These are phyloP conservation scores for Carapus acus DNA, from an alignment of 2,797 vertebrate genomes.

Conservation along the genomic window DNA sequence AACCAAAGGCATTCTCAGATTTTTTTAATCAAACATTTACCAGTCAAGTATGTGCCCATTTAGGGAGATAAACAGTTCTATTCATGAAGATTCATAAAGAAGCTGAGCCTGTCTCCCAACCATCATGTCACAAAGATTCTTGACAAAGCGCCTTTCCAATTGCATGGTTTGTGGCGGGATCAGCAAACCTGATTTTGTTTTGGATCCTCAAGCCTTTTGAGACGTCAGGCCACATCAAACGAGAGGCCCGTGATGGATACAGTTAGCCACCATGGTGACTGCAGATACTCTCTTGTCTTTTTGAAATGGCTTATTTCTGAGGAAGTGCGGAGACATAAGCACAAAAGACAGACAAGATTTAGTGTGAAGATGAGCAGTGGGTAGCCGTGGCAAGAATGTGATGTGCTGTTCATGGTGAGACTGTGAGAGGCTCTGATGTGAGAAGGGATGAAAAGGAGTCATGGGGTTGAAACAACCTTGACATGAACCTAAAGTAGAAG, in stretches of 20 bases:
- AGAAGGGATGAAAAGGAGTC: slow-evolving; percentile 63
- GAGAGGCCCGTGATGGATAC: slow-evolving; percentile 63
- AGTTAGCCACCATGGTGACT: slow-evolving; percentile 61
- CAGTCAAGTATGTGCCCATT: slow-evolving; percentile 62
- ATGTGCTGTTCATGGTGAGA: slow-evolving; percentile 60
- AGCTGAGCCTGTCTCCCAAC: slow-evolving; percentile 68
- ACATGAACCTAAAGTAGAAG: slow-evolving; percentile 66
- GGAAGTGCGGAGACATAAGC: slow-evolving; percentile 70
- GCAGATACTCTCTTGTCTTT: slow-evolving; percentile 65
- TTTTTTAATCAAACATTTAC: slow-evolving; percentile 61
- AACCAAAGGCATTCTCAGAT: slow-evolving; percentile 60
- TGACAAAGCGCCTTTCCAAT: slow-evolving; percentile 68
- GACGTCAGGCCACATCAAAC: slow-evolving; percentile 68
- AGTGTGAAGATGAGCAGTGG: slow-evolving; percentile 68
- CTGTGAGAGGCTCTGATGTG: slow-evolving; percentile 70
- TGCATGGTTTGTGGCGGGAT: slow-evolving; percentile 70
- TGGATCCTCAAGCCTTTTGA: slow-evolving; percentile 67
- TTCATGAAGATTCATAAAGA: slow-evolving; percentile 77
- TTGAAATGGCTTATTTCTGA: slow-evolving; percentile 73
- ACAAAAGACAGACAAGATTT: slow-evolving; percentile 75
- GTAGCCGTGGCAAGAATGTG: slow-evolving; percentile 56
- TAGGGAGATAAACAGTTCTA: slow-evolving; percentile 64
- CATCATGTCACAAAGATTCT: slow-evolving; percentile 74
- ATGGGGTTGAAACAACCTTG: slow-evolving; percentile 58
- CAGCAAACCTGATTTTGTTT: slow-evolving; percentile 74